Evolutionary conservation across 2,113 vertebrate species (phyloP).

Genomic region (Origma solitaria): DNA sequence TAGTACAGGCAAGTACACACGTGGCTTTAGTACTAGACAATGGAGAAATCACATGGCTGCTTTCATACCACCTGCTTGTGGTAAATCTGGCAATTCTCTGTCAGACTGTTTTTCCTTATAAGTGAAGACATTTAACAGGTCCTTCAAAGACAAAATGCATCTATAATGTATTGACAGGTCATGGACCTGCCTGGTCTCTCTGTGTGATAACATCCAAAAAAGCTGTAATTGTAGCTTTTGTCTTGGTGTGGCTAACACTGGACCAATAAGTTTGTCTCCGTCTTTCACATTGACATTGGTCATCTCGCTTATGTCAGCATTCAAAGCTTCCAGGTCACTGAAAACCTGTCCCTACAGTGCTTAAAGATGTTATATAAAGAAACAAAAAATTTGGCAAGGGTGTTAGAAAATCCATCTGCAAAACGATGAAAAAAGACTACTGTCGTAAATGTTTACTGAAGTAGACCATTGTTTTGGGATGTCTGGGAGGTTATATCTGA

Average conservation of each 20-base stretch:
- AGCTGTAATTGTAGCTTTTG: neutral
- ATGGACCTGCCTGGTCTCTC: neutral
- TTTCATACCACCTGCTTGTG: neutral
- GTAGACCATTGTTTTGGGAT: neutral
- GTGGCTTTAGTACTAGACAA: neutral
- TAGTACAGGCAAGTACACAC: no score
- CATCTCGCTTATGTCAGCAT: neutral
- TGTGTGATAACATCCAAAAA: neutral
- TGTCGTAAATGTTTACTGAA: neutral
- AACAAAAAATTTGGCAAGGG: neutral
- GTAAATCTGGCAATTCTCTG: neutral
- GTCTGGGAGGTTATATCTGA: neutral
- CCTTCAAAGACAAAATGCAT: neutral
- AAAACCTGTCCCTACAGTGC: fast-evolving
- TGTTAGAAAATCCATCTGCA: neutral
- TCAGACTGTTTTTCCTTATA: neutral
- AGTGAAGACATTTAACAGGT: neutral
- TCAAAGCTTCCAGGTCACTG: neutral
- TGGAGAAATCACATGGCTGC: neutral
- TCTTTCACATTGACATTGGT: neutral
- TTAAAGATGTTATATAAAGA: neutral
- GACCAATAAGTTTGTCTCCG: neutral
- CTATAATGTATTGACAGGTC: neutral
- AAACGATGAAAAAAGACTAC: neutral
- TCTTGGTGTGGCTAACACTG: neutral